phyloP scores from a whole-genome alignment of 1,140 invertebrate species.

The Trialeurodes vaporariorum region DNA sequence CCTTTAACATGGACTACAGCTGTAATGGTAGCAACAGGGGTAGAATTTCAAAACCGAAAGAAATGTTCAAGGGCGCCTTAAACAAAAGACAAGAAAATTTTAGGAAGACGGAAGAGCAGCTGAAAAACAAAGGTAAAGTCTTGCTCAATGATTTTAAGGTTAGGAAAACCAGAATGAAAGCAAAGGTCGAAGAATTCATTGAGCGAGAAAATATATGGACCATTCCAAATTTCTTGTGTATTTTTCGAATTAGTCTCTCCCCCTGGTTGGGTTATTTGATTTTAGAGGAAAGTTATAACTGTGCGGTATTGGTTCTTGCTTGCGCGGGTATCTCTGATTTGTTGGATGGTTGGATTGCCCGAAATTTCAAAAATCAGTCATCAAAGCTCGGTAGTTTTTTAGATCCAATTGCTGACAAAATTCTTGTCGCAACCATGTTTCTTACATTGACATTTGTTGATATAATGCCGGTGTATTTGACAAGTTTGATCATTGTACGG shows the following conservation, averaged over 20 bases:
- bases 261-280: constrained; percentile 76
- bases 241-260: constrained; percentile 66
- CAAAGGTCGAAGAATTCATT: constrained; percentile 52
- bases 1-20: neutral
- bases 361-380: constrained; percentile 78
- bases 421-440: constrained; percentile 80
- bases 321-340: constrained; percentile 74
- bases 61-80: constrained; percentile 11
- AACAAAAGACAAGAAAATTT: constrained; percentile 15
- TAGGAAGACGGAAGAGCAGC: constrained; percentile 37
- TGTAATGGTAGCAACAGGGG: neutral
- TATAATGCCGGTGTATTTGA: constrained; percentile 47
- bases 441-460: constrained; percentile 15
- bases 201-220: constrained; percentile 83
- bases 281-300: constrained; percentile 56
- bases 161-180: constrained; percentile 44
- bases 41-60: constrained; percentile 5
- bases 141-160: constrained; percentile 53
- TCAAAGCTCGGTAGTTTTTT: constrained; percentile 87
- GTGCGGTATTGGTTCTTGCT: constrained; percentile 58
- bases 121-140: constrained; percentile 43
- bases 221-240: constrained; percentile 80
- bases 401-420: constrained; percentile 97
- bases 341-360: constrained; percentile 92
- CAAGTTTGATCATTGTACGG: constrained; percentile 66